Base-by-base conservation (phyloP, 2,113 vertebrate genomes). In the Cercopithecus mona region DNA sequence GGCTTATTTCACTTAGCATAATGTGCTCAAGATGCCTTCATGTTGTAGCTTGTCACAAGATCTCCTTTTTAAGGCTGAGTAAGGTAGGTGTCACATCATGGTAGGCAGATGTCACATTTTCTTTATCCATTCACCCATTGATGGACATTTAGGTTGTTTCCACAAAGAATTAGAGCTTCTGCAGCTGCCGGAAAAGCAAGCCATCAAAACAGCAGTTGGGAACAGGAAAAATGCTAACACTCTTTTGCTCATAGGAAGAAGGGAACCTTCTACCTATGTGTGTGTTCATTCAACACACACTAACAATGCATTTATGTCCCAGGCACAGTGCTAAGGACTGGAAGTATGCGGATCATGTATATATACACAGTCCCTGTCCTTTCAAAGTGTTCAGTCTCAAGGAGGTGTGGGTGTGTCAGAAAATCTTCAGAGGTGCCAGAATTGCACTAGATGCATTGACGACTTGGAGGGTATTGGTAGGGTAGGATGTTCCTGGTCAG, bases 381-480 rank as follows among this genome's bases (percentile, higher is more conserved):
- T 55, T 43, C 43, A 8, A 43, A 45, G 66, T 3, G 13, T 64
- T 32, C 5, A 22, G 27, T 20, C 38, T 57, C 27, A 25, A 30
- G 13, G 8, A 55, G 13, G 17, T 57, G 30, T 45, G 38, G 11
- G 0, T 5, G 6, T 9, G 1, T 14, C 52, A 50, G 22, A 59
- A 80, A 32, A 45, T 16, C 17, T 6, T 38, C 17, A 12, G 23
- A 55, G 16, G 13, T 40, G 18, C 1, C 59, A 73, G 48, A 82
- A 68, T 6, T 43, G 8, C 30, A 30, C 23, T 35, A 23, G 16
- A 30, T 5, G 13, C 14, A 17, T 7, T 5, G 23, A 40, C 8
- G n/a, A 45, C 30, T 59, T 7, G 18, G 48, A 78, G 17, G 14
- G 48, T 5, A 3, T 17, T 64, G 17, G 1, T 3, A 23, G 25